Conservation (phyloP, 1,140 invertebrate species). For the Drosophila orena region DNA sequence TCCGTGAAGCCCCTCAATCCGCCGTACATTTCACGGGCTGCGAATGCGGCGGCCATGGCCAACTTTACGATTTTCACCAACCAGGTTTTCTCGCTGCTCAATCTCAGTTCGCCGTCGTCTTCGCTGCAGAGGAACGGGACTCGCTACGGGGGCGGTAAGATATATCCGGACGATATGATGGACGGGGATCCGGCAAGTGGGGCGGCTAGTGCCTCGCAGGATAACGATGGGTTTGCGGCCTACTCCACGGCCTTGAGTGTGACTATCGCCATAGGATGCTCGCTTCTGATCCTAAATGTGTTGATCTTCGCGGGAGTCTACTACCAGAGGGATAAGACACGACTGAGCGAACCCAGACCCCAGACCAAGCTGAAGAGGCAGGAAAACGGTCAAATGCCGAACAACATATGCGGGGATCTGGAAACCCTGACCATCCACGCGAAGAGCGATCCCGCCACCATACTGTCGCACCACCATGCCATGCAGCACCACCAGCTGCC, state of each 20-base stretch:
- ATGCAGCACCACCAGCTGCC: constrained; percentile 91
- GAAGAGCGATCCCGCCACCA: constrained; percentile 89
- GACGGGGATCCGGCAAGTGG: constrained; percentile 85
- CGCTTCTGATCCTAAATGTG: constrained; percentile 94
- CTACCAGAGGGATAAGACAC: constrained; percentile 94
- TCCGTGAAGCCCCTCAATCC: constrained; percentile 86
- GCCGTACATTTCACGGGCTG: constrained; percentile 82
- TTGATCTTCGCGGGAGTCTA: constrained; percentile 97
- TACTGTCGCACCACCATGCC: constrained; percentile 88
- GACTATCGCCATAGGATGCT: constrained; percentile 97
- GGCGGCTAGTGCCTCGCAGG: constrained; percentile 86
- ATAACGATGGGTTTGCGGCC: constrained; percentile 93
- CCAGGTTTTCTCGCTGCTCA: constrained; percentile 82
- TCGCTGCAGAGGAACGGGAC: constrained; percentile 76
- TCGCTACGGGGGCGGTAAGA: constrained; percentile 59
- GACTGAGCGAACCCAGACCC: constrained; percentile 87
- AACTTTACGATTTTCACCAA: constrained; percentile 84
- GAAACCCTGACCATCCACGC: constrained; percentile 89
- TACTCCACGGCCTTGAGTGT: constrained; percentile 95
- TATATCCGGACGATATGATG: constrained; percentile 72
- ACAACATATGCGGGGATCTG: constrained; percentile 92
- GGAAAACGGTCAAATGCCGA: constrained; percentile 93
- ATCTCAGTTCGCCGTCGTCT: constrained; percentile 80
- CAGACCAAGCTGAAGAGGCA: constrained; percentile 89
- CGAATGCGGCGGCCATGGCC: constrained; percentile 84